Conservation (phyloP, 2,888 invertebrate genomes). For the Dorcus parallelipipedus region DNA sequence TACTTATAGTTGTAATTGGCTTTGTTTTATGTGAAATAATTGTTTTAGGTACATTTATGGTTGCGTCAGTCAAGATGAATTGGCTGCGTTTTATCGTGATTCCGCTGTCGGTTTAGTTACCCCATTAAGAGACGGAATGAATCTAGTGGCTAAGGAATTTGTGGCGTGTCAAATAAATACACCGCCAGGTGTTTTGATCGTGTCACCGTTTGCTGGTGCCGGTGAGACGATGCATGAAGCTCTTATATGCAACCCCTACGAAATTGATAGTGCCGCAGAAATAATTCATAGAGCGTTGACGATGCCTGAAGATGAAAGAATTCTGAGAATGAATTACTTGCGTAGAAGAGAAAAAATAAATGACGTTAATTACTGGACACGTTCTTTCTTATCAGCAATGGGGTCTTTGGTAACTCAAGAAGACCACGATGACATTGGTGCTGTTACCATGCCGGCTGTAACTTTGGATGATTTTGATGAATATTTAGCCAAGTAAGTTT, state of each 20-base stretch:
- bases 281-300: constrained; percentile 81
- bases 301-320: constrained; percentile 87
- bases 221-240: constrained; percentile 94
- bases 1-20: background rate
- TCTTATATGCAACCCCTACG: constrained; percentile 84
- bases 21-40: background rate
- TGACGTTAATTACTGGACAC: constrained; percentile 88
- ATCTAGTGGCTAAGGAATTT: constrained; percentile 88
- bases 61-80: constrained; percentile 79
- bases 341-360: constrained; percentile 75
- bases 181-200: constrained; percentile 78
- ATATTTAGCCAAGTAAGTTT: constrained; percentile 75
- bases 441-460: constrained; percentile 85
- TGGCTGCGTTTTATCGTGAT: constrained; percentile 84
- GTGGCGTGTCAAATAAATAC: constrained; percentile 88
- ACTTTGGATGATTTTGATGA: constrained; percentile 88
- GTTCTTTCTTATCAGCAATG: constrained; percentile 82
- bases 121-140: constrained; percentile 87
- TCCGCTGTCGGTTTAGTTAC: constrained; percentile 85
- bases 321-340: constrained; percentile 80
- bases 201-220: constrained; percentile 89
- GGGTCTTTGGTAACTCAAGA: constrained; percentile 70
- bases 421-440: constrained; percentile 76
- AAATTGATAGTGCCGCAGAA: constrained; percentile 82
- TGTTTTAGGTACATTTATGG: constrained; percentile 70